Percentiles rank a stretch among this genome's conserved stretches.
Conservation (phyloP, 2,113 vertebrate genomes). For the Tichodroma muraria region DNA sequence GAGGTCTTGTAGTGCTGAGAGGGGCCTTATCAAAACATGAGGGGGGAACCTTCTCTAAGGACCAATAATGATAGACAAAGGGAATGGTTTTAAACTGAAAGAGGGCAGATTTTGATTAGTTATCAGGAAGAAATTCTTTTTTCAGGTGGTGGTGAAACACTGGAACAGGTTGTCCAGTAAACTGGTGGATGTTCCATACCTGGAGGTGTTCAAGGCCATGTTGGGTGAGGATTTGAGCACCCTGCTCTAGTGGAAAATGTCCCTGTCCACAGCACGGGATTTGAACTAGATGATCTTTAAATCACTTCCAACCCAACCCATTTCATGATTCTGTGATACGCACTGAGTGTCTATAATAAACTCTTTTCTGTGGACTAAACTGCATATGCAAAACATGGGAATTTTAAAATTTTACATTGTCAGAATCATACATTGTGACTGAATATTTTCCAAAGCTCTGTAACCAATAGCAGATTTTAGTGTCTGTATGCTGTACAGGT, state of each 20-base stretch:
- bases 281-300: not conserved
- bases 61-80: too few relatives aligned
- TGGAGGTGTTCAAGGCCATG: not conserved
- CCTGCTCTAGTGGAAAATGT: not conserved
- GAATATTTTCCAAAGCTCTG: not conserved
- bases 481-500: not conserved
- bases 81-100: not conserved
- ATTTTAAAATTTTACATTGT: not conserved
- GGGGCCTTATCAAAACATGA: too few relatives aligned
- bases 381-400: rapidly evolving
- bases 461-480: not conserved
- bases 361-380: not conserved
- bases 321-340: not conserved
- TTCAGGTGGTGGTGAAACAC: not conserved
- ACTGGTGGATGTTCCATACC: not conserved
- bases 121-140: not conserved
- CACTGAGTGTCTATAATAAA: not conserved
- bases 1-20: not conserved
- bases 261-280: not conserved
- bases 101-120: not conserved
- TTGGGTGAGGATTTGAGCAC: not conserved
- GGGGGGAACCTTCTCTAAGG: not conserved
- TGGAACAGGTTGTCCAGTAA: not conserved
- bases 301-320: not conserved
- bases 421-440: not conserved